A percentile compares a stretch with the other conserved stretches of the same genome.
phyloP scores from a whole-genome alignment of 2,113 vertebrate genomes.

The Manacus vitellinus region DNA sequence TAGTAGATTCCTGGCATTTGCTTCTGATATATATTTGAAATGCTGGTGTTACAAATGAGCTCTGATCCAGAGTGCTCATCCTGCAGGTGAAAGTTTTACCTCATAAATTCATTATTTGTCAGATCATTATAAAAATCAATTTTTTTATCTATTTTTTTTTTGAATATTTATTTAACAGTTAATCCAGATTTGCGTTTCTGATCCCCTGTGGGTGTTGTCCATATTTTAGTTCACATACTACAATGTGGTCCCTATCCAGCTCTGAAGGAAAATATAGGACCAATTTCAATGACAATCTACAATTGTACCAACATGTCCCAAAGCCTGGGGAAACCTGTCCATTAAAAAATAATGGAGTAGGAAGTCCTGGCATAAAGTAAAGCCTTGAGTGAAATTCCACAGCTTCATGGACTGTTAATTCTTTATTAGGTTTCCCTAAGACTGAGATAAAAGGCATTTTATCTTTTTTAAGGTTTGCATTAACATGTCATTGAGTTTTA shows the following conservation, averaged over 20 bases:
- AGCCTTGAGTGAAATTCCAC: constrained; percentile 72
- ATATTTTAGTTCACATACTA: background rate
- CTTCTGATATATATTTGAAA: background rate
- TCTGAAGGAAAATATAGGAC: background rate
- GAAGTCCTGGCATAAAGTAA: constrained; percentile 69
- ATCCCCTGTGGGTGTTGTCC: background rate
- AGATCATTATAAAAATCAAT: background rate
- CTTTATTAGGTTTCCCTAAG: constrained; percentile 81
- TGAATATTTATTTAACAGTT: background rate
- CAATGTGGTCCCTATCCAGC: background rate
- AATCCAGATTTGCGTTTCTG: background rate
- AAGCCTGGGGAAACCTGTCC: constrained; percentile 50
- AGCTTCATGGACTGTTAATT: constrained; percentile 77
- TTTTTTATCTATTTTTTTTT: background rate
- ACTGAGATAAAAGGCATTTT: constrained; percentile 74
- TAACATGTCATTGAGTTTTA: constrained; percentile 73
- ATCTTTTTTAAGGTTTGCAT: constrained; percentile 76
- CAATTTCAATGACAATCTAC: background rate
- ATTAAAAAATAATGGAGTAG: constrained; percentile 73
- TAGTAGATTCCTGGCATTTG: background rate
- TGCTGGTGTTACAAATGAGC: background rate
- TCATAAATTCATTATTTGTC: background rate
- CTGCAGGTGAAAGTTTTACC: background rate
- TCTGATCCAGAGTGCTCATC: background rate
- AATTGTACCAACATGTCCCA: background rate